Conservation (phyloP, 2,113 vertebrate genomes). For the Neolamprologus kungweensis region DNA sequence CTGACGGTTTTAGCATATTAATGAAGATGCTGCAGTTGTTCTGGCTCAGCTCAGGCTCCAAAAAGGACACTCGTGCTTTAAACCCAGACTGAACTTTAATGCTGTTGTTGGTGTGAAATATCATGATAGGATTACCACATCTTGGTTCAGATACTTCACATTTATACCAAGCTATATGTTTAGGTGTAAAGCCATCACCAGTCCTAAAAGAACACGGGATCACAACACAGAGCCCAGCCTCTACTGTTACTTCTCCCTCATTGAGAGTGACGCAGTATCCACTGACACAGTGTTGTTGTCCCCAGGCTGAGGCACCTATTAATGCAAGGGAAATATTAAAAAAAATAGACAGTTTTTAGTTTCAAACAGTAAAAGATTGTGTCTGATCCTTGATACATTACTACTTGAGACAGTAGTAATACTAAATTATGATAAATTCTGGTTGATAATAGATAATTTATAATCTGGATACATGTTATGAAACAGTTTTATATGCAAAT, state of each 20-base stretch:
- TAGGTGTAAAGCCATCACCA: accelerated
- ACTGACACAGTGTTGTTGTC: accelerated
- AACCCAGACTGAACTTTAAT: background rate
- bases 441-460: background rate
- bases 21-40: constrained; percentile 38
- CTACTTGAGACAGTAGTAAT: background rate
- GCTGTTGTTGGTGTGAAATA: background rate
- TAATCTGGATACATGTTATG: background rate
- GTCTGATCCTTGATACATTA: background rate
- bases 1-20: constrained; percentile 16
- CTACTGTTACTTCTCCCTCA: background rate
- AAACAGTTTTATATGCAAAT: background rate
- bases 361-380: accelerated
- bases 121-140: background rate
- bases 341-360: background rate
- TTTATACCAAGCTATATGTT: constrained; percentile 32
- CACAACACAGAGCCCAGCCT: constrained; percentile 41
- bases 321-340: background rate
- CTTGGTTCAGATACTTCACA: accelerated
- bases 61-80: background rate
- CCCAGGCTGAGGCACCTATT: background rate
- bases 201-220: constrained; percentile 24
- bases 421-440: background rate
- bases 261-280: background rate
- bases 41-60: background rate